Base-by-base conservation (phyloP, 2,888 invertebrate species). In the Synergus laeviventris region DNA sequence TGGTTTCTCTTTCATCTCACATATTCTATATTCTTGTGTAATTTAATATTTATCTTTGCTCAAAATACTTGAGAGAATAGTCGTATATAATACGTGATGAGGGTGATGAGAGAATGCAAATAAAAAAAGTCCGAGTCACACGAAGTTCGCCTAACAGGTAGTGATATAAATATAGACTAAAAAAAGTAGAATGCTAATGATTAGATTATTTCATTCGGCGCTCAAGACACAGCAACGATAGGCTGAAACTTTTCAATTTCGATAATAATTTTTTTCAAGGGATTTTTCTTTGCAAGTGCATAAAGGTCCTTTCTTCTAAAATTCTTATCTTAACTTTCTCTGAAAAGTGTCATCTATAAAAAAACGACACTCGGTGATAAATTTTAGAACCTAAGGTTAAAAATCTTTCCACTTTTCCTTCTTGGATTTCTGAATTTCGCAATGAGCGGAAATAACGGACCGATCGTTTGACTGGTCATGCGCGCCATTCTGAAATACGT, bases 141-240 rank as follows among this genome's bases (percentile, higher is more conserved):
- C 77, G 79, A 82, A 83, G 80, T 82, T 84, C 81, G 86, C 88
- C 89, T 89, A 85, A 86, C 84, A 86, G 87, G 88, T 89, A 89
- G 89, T 87, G 87, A 90, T 89, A 88, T 82, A 80, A 76, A 70
- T 70, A 80, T 86, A 88, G 85, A 85, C 74, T 81, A 80, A 81
- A 75, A 78, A 84, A 78, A 75, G 84, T 87, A 87, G 86, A 79
- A 73, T 74, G 81, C 81, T 82, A 81, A 79, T 56, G 74, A 80
- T 84, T 70, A 84, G 82, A 84, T 87, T 70, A 31, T 49, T 87
- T 86, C 86, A 84, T 82, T 80, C 83, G 85, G 85, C 85, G 85
- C 86, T 84, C 85, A 85, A 83, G 80, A 83, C 84, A 81, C 45
- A 70, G 42, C 11, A n/a, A 56, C 36, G 39, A 75, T 59, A 38